Evolutionary conservation across 1,140 invertebrate species (phyloP).

Genomic region (Archivesica marissinica): DNA sequence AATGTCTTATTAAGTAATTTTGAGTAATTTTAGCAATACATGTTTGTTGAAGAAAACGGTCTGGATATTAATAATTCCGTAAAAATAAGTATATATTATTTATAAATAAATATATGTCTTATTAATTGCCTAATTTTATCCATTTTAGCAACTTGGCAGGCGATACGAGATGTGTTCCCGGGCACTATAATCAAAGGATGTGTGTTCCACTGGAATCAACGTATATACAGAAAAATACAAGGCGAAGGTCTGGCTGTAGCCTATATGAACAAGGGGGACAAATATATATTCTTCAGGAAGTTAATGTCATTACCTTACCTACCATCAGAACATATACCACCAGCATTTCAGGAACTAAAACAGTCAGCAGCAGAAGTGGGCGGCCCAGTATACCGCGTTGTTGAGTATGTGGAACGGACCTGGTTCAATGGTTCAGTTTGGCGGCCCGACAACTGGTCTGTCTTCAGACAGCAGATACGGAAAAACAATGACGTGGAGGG

Average conservation of each 20-base stretch:
- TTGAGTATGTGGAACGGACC: background rate
- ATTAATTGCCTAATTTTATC: background rate
- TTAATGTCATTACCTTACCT: constrained; percentile 21
- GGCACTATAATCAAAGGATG: constrained; percentile 29
- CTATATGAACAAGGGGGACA: background rate
- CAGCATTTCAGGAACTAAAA: background rate
- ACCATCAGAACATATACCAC: background rate
- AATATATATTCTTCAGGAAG: background rate
- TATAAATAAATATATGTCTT: background rate
- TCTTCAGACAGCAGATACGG: constrained; percentile 5
- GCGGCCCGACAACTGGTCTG: background rate
- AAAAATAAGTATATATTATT: background rate
- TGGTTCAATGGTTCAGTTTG: background rate
- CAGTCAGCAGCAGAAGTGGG: background rate
- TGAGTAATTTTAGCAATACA: too few relatives aligned
- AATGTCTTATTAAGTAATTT: background rate
- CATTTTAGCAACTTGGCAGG: constrained; percentile 34
- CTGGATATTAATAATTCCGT: too few relatives aligned
- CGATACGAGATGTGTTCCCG: constrained; percentile 28
- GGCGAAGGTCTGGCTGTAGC: background rate
- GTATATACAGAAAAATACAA: constrained; percentile 16
- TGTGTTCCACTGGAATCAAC: constrained; percentile 20
- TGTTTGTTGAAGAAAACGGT: background rate
- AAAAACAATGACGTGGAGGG: constrained; percentile 41
- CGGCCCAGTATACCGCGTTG: background rate